Percentiles rank a stretch among this genome's conserved stretches.
These are phyloP conservation scores for Eptatretus atami DNA, from an alignment of 2,797 vertebrate species.

Conservation along the genomic window DNA sequence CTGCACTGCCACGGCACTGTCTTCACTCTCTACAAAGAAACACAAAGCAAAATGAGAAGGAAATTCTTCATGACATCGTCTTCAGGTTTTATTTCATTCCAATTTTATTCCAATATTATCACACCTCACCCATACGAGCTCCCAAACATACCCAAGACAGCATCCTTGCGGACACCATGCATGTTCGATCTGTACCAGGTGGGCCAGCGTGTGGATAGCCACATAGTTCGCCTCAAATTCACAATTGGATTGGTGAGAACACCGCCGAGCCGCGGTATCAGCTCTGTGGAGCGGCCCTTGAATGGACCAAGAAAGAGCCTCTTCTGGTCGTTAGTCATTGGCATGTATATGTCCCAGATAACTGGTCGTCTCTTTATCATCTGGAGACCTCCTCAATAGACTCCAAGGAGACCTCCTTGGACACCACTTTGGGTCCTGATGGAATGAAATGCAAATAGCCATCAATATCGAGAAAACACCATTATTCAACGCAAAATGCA, in stretches of 20 bases:
- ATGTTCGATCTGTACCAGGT: constrained; percentile 99
- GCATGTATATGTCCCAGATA: constrained; percentile 97
- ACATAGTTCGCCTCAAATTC: constrained; percentile 98
- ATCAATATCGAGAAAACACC: neutral
- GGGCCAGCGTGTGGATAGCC: constrained; percentile 76
- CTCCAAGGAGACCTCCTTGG: constrained; percentile 89
- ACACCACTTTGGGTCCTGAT: constrained; percentile 84
- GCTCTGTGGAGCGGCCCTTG: constrained; percentile 87
- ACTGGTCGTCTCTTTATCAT: constrained; percentile 66
- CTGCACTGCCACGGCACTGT: constrained; percentile 83
- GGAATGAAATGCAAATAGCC: constrained; percentile 5
- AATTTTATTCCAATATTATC: no score
- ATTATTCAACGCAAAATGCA: no score
- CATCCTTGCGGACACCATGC: constrained; percentile 89
- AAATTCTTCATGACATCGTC: no score
- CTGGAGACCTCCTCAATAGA: constrained; percentile 92
- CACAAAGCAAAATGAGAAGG: no score
- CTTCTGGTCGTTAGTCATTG: constrained; percentile 97
- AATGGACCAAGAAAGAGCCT: constrained; percentile 91
- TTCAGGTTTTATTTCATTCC: no score
- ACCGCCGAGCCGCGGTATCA: constrained; percentile 72
- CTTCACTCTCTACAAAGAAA: constrained; percentile 33
- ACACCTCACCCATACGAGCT: neutral
- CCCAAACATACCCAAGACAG: constrained; percentile 82
- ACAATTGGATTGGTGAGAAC: constrained; percentile 94